Conservation (phyloP, 37 sponge, comb jelly and placozoan species). For the Agelas oroides region DNA sequence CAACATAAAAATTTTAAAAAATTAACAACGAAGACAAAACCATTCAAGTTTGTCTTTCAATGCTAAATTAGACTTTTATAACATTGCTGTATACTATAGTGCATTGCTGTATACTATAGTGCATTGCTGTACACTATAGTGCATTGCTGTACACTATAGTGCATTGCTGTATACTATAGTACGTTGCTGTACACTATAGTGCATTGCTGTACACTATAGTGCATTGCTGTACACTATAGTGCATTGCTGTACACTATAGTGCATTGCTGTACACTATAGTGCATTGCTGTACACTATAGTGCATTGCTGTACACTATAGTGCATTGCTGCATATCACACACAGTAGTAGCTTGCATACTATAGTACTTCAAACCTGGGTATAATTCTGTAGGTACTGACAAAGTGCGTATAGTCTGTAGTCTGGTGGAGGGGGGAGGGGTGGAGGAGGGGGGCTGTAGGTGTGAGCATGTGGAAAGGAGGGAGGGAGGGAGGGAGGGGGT, state of each 20-base stretch:
- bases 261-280: too few species aligned
- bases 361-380: constrained; percentile 22
- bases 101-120: too few species aligned
- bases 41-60: not conserved
- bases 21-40: not conserved
- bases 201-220: not conserved
- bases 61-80: not conserved
- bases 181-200: too few species aligned
- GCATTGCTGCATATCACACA: not conserved
- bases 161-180: not conserved
- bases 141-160: not conserved
- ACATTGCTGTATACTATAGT: too few species aligned
- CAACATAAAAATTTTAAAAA: not conserved
- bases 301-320: not conserved
- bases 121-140: too few species aligned
- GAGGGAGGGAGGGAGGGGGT: too few species aligned
- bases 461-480: not conserved
- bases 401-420: constrained; percentile 66
- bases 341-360: too few species aligned
- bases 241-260: too few species aligned
- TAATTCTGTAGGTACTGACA: constrained; percentile 65
- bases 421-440: constrained; percentile 39
- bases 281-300: too few species aligned
- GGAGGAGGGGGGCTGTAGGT: constrained; percentile 27
- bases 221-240: not conserved